phyloP scores from a whole-genome alignment of 2,113 vertebrate genomes.

The Bufo bufo region DNA sequence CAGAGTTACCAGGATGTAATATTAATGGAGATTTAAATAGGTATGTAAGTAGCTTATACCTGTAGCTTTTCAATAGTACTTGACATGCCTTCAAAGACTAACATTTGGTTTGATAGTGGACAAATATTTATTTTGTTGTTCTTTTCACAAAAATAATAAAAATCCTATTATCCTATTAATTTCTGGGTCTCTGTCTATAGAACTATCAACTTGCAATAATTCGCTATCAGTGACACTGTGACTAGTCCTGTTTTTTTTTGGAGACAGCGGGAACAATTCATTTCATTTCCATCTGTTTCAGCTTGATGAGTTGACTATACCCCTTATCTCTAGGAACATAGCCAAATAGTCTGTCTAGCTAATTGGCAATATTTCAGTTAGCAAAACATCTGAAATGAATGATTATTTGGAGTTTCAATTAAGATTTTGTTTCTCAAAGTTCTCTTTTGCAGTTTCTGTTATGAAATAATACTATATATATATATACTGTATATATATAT shows the following conservation, averaged over 20 bases:
- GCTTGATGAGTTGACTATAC: constrained; percentile 37
- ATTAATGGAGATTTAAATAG: no score
- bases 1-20: no score
- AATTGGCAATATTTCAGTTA: constrained; percentile 33
- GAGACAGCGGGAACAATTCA: constrained; percentile 38
- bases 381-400: constrained; percentile 4
- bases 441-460: neutral
- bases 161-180: constrained; percentile 15
- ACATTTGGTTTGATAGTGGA: neutral
- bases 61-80: neutral
- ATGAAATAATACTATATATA: neutral
- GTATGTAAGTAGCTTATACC: neutral
- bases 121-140: neutral
- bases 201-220: neutral
- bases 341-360: constrained; percentile 42
- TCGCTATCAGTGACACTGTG: neutral
- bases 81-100: neutral
- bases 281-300: constrained; percentile 47
- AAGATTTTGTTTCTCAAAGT: neutral
- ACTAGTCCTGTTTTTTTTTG: neutral
- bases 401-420: neutral
- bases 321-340: constrained; percentile 36
- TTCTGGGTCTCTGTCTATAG: neutral
- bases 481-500: no score
- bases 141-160: neutral